These are phyloP conservation scores for Heteronetta atricapilla DNA, from an alignment of 2,113 vertebrate genomes.

Conservation along the genomic window DNA sequence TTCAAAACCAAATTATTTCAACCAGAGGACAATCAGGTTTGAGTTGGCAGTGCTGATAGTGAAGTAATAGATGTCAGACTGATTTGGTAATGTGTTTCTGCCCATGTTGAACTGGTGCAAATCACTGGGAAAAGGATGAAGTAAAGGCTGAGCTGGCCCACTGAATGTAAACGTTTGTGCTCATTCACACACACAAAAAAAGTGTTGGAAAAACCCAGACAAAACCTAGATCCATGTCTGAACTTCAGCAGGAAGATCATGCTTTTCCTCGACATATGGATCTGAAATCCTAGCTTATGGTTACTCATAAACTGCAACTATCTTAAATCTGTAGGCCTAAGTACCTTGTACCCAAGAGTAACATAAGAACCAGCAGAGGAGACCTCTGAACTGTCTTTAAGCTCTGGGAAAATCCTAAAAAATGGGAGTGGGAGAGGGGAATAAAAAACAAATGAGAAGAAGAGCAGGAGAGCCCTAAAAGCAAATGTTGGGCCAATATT, in stretches of 20 bases:
- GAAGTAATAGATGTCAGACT: neutral
- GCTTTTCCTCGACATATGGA: neutral
- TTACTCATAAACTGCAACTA: neutral
- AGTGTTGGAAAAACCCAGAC: neutral
- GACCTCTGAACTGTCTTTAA: neutral
- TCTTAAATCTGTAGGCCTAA: neutral
- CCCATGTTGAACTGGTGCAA: rapidly evolving
- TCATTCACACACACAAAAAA: neutral
- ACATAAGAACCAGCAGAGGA: neutral
- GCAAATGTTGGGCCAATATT: neutral
- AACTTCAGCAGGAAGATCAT: neutral
- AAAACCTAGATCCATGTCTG: neutral
- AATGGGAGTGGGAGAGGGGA: neutral
- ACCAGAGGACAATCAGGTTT: neutral
- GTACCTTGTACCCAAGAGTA: neutral
- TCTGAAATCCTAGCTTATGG: neutral
- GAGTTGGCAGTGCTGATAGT: neutral
- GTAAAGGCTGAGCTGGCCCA: neutral
- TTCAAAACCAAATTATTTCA: neutral
- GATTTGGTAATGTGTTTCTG: neutral
- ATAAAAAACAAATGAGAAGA: slow-evolving; percentile 7
- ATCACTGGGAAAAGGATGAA: neutral
- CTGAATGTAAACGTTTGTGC: neutral
- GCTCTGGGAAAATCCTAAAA: neutral
- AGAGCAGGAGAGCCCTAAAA: neutral